Percentiles rank a stretch among this genome's conserved stretches.
These are phyloP conservation scores for Coenobita brevimanus DNA, from an alignment of 1,140 invertebrate genomes.

Conservation along the genomic window DNA sequence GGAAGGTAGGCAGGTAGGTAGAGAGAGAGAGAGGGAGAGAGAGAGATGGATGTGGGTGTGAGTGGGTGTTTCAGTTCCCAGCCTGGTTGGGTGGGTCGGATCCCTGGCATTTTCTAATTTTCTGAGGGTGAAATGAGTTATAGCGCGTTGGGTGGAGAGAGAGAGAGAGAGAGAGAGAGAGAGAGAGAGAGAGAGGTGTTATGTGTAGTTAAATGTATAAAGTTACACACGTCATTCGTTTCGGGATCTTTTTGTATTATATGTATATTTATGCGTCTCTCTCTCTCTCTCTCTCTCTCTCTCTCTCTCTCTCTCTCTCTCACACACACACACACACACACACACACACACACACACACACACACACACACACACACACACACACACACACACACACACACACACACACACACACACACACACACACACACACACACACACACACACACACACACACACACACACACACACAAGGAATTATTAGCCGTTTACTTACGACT, in stretches of 20 bases:
- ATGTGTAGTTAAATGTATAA: too few species aligned
- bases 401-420: constrained; percentile 25
- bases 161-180: neutral
- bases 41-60: neutral
- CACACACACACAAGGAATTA: neutral
- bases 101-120: constrained; percentile 43
- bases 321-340: constrained; percentile 7
- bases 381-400: constrained; percentile 22
- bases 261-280: too few species aligned
- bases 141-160: too few species aligned
- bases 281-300: too few species aligned
- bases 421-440: neutral
- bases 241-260: too few species aligned
- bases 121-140: constrained; percentile 40
- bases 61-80: neutral
- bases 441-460: constrained; percentile 12
- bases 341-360: constrained; percentile 23
- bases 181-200: neutral
- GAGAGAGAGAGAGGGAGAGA: too few species aligned
- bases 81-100: neutral
- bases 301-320: constrained; percentile 37
- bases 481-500: too few species aligned
- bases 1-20: too few species aligned
- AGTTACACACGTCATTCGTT: too few species aligned
- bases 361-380: constrained; percentile 23